Percentiles rank a stretch among this genome's conserved stretches.
Conservation (phyloP, 2,113 vertebrate genomes). For the Oncorhynchus masou region DNA sequence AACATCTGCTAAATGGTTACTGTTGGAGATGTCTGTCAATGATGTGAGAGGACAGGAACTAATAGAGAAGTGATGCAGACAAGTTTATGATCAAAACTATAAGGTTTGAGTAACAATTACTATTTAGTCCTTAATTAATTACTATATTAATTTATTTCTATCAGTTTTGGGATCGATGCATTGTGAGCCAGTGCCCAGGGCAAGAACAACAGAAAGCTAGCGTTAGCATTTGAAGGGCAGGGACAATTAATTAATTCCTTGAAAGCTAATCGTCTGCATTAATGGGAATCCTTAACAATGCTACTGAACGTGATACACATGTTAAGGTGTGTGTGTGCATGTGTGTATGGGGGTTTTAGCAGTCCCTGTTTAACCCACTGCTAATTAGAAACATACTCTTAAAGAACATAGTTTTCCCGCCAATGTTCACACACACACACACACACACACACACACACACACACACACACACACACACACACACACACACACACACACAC, state of each 20-base stretch:
- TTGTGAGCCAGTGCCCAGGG: not conserved
- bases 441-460: no score
- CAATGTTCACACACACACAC: constrained; percentile 17
- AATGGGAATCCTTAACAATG: constrained; percentile 76
- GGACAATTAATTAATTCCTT: constrained; percentile 76
- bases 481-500: constrained; percentile 19
- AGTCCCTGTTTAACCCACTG: constrained; percentile 35
- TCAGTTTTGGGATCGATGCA: no score
- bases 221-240: constrained; percentile 79
- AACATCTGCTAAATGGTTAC: no score
- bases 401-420: constrained; percentile 32
- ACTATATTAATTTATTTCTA: no score
- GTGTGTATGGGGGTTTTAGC: not conserved
- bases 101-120: not conserved
- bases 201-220: constrained; percentile 68
- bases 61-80: no score
- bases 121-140: no score
- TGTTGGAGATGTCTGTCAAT: no score
- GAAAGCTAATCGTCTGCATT: constrained; percentile 76
- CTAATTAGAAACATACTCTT: constrained; percentile 55
- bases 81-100: no score
- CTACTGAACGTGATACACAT: constrained; percentile 74
- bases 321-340: constrained; percentile 56
- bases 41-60: no score
- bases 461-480: no score